Base-by-base conservation (phyloP, 2,113 vertebrate genomes). In the Larimichthys polyactis region DNA sequence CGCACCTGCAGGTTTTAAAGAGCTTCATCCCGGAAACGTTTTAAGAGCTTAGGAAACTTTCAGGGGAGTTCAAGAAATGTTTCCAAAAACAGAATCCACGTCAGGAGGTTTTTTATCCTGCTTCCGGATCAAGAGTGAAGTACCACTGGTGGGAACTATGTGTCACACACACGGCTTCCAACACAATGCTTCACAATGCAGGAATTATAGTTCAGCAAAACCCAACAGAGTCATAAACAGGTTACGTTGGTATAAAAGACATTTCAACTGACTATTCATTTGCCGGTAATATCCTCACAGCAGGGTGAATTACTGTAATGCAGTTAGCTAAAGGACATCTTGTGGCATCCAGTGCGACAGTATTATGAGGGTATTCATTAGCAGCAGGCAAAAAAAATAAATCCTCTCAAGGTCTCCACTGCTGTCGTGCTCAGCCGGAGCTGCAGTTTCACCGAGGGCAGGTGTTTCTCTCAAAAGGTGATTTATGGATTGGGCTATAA, bases 1-100 rank as follows among this genome's bases (percentile, higher is more conserved):
- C 49, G 60, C 58, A 79, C 82, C 70, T 70, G 75, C 78, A 76
- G 55, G 12, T 83, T 84, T 88, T 79, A 78, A 87, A 79, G 52
- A 76, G 70, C 44, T 68, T 76, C 58, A 48, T 73, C 43, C 79
- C 57, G 78, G 79, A 87, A 72, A 67, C 11, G 6, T 79, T 90
- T 87, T 77, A 77, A 57, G 24, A 20, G 74, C 24, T 83, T 62
- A 60, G 57, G 59, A 59, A 70, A 67, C 27, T 52, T 73, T 36
- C 11, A 20, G 69, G 16, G 16, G n/a, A 11, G 29, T 63, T 79
- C 46, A 75, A 70, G 60, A 43, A 29, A 49, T 80, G 67, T 51
- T 63, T 70, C 48, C 57, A 24, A 24, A 72, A 63, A 52, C 11
- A 51, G 2, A 22, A 54, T 27, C n/a, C 3, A 19, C 2, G 14